phyloP scores from a whole-genome alignment of 2,113 vertebrate species.

The Macrotis lagotis region DNA sequence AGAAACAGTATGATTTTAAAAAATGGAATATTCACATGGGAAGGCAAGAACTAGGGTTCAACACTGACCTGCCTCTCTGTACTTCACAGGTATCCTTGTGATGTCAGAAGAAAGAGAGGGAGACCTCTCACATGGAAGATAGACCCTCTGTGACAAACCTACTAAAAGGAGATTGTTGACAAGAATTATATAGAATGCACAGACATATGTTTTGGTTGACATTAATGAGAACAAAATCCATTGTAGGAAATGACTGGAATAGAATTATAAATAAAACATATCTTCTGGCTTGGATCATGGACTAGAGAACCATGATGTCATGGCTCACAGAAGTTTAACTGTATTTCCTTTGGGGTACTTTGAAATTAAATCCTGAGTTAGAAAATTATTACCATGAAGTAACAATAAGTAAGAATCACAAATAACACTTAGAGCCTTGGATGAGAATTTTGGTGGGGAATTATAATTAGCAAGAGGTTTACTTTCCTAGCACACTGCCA shows the following conservation, averaged over 20 bases:
- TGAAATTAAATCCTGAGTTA: neutral
- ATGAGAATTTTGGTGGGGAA: neutral
- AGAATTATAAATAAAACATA: neutral
- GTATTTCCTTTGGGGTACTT: neutral
- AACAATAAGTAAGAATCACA: too few species aligned
- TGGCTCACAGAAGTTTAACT: neutral
- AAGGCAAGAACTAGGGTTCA: neutral
- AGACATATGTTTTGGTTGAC: neutral
- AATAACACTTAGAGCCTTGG: fast-evolving
- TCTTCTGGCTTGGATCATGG: neutral
- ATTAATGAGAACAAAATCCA: neutral
- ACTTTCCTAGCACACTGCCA: neutral
- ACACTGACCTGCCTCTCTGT: too few species aligned
- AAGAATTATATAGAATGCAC: neutral
- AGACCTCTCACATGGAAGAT: too few species aligned
- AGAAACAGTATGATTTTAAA: neutral
- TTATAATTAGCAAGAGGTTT: neutral
- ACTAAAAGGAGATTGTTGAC: neutral
- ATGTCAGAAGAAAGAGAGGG: neutral
- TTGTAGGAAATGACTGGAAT: neutral
- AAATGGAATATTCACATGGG: neutral
- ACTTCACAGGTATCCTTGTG: too few species aligned
- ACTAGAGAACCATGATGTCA: neutral
- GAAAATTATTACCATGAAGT: neutral
- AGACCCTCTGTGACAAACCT: neutral